Conservation (phyloP, 2,113 vertebrate species). For the Halichoerus grypus region DNA sequence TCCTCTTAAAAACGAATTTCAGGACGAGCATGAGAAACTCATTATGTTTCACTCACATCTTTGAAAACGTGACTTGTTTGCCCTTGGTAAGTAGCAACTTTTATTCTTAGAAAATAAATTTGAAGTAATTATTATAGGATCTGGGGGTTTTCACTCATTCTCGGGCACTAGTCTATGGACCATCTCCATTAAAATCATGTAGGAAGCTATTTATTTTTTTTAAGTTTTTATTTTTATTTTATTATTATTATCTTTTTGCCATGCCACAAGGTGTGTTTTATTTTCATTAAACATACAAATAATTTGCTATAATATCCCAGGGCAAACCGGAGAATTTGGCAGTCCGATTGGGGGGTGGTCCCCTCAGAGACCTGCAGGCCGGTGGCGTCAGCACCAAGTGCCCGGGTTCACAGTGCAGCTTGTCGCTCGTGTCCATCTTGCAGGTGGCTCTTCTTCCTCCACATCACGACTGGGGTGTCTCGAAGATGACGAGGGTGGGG, state of each 20-base stretch:
- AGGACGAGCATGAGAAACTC: neutral
- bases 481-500: too few species aligned
- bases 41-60: neutral
- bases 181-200: neutral
- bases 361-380: too few species aligned
- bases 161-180: neutral
- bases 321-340: too few species aligned
- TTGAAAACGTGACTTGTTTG: neutral
- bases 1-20: conserved; percentile 25
- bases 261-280: too few species aligned
- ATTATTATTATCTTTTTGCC: neutral
- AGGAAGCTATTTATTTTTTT: neutral
- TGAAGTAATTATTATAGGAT: neutral
- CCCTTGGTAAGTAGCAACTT: neutral
- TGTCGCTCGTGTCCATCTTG: too few species aligned
- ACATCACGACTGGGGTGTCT: too few species aligned
- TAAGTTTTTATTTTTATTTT: neutral
- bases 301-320: too few species aligned
- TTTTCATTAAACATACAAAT: too few species aligned
- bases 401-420: too few species aligned
- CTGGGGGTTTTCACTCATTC: neutral
- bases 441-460: too few species aligned
- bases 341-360: too few species aligned
- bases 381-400: too few species aligned
- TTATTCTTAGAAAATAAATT: conserved; percentile 20